Conservation (phyloP, 2,888 invertebrate genomes). For the Drosophila mulleri region DNA sequence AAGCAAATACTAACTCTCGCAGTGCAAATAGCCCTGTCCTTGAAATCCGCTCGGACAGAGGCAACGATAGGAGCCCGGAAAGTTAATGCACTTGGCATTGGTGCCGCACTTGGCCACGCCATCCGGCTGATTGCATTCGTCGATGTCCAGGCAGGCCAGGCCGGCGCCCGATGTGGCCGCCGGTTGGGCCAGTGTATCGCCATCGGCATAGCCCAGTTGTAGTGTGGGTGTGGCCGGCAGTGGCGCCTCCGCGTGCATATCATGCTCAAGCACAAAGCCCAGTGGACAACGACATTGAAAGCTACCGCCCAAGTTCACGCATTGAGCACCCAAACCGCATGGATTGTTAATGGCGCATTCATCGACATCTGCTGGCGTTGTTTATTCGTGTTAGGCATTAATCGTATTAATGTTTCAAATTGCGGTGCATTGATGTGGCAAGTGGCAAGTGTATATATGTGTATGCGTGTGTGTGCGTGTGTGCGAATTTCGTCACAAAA, state of each 20-base stretch:
- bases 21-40: slow-evolving; percentile 90
- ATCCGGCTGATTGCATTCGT: slow-evolving; percentile 89
- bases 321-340: slow-evolving; percentile 90
- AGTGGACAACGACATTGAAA: slow-evolving; percentile 90
- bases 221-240: slow-evolving; percentile 46
- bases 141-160: slow-evolving; percentile 89
- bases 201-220: slow-evolving; percentile 68
- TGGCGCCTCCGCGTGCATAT: slow-evolving; percentile 58
- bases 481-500: slow-evolving; percentile 43
- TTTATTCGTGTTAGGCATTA: slow-evolving; percentile 64
- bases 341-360: slow-evolving; percentile 88
- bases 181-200: slow-evolving; percentile 51
- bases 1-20: slow-evolving; percentile 89
- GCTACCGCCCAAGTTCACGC: slow-evolving; percentile 91
- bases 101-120: slow-evolving; percentile 92
- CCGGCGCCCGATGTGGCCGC: slow-evolving; percentile 78
- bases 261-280: slow-evolving; percentile 88
- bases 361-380: slow-evolving; percentile 88
- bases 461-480: slow-evolving; percentile 19
- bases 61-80: slow-evolving; percentile 92
- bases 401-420: slow-evolving; percentile 60
- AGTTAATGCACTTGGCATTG: slow-evolving; percentile 92
- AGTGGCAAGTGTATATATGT: slow-evolving; percentile 38
- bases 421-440: slow-evolving; percentile 51
- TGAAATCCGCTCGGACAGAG: slow-evolving; percentile 91